Conservation (phyloP, 1,140 invertebrate species). For the Aphelinus atriplicis region DNA sequence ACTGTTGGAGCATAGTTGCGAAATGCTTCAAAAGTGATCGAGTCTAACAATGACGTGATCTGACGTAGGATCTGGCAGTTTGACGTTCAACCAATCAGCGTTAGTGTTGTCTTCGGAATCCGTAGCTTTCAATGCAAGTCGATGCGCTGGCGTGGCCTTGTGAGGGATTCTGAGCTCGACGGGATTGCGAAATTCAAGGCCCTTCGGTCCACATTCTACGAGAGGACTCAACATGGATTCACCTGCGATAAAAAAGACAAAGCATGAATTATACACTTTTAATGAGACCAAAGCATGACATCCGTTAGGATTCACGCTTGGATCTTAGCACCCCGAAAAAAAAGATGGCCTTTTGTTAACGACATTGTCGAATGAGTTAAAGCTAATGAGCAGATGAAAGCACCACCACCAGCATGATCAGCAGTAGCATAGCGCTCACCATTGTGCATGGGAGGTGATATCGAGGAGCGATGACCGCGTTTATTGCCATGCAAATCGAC, state of each 20-base stretch:
- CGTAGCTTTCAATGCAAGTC: constrained; percentile 81
- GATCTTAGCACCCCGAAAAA: too few relatives aligned
- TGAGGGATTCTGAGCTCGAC: constrained; percentile 86
- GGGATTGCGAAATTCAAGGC: constrained; percentile 85
- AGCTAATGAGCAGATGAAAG: not conserved
- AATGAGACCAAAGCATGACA: too few relatives aligned
- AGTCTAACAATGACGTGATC: constrained; percentile 89
- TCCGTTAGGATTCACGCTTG: too few relatives aligned
- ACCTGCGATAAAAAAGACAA: constrained; percentile 69
- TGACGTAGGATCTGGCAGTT: constrained; percentile 80
- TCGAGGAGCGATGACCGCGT: constrained; percentile 54
- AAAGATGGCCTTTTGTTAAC: too few relatives aligned
- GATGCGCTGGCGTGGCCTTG: constrained; percentile 76
- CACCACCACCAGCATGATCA: constrained; percentile 21
- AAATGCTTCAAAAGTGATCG: constrained; percentile 80
- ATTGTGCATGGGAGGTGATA: constrained; percentile 60
- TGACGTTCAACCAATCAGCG: constrained; percentile 79
- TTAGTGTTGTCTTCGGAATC: constrained; percentile 71
- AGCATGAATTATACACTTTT: too few relatives aligned
- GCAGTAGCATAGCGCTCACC: constrained; percentile 49
- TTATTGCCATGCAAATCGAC: constrained; percentile 72
- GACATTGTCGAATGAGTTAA: too few relatives aligned
- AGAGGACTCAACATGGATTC: constrained; percentile 91
- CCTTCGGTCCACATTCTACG: constrained; percentile 95
- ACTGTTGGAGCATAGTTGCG: constrained; percentile 11